These are phyloP conservation scores for Medauroidea extradentata DNA, from an alignment of 1,140 invertebrate genomes.

Conservation along the genomic window DNA sequence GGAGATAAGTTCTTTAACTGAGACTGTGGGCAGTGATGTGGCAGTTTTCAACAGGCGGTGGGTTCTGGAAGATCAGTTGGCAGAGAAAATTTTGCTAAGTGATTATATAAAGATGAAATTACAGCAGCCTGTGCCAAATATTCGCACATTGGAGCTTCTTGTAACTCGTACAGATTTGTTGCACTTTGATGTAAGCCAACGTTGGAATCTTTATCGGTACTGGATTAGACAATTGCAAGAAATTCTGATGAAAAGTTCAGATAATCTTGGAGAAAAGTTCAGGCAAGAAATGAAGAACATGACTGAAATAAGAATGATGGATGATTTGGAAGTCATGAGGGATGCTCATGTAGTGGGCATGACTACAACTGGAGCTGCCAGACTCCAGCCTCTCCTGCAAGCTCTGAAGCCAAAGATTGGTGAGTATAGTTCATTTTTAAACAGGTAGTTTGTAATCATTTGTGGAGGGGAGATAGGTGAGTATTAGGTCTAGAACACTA, in stretches of 20 bases:
- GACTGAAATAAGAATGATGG: conserved; percentile 35
- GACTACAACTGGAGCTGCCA: conserved; percentile 73
- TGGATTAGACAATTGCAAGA: conserved; percentile 18
- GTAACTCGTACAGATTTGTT: neutral
- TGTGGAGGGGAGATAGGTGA: no score
- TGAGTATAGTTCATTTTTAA: neutral
- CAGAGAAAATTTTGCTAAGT: neutral
- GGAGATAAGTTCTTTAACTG: no score
- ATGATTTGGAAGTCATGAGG: conserved; percentile 27
- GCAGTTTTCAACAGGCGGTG: no score
- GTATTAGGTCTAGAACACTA: no score
- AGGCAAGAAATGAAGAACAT: conserved; percentile 26
- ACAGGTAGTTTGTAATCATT: no score
- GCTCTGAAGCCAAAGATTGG: conserved; percentile 43
- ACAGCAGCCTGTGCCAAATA: neutral
- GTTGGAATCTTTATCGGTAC: conserved; percentile 21
- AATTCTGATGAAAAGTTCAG: conserved; percentile 1
- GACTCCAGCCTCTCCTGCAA: conserved; percentile 56
- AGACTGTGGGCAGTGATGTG: no score
- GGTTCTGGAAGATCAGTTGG: no score
- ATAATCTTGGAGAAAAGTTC: conserved; percentile 11
- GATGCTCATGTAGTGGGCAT: conserved; percentile 57
- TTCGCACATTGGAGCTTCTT: neutral
- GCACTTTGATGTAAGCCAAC: neutral
- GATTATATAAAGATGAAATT: neutral